Base-by-base conservation (phyloP, 2,113 vertebrate genomes). In the Sapayoa aenigma region DNA sequence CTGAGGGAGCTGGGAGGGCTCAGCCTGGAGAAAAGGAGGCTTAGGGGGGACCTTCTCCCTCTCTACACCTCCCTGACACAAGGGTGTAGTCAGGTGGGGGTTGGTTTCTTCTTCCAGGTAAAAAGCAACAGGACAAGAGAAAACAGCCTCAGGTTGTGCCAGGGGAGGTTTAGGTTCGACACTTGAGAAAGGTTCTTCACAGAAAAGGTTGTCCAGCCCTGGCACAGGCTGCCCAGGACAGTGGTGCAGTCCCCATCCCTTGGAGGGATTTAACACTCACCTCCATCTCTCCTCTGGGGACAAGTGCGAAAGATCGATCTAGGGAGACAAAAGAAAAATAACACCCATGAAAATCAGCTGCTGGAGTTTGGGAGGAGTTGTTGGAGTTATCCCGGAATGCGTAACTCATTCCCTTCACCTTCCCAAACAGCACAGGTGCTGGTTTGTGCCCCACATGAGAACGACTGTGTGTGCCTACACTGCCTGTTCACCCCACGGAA, bases 221-320 rank as follows among this genome's bases (percentile, higher is more conserved):
- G 46, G 10, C n/a, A 69, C 16, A 62, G 56, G 20, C 41, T 69
- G 30, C 17, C 39, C 24, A 47, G 17, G 41, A 41, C 30, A 55
- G 24, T 30, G 8, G 24, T 47, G n/a, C n/a, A 42, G 25, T 41
- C 14, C 21, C 11, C 30, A 55, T 42, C 2, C 46, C 79, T 20
- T 20, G 25, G 2, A 55, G 30, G 9, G 30, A 55, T 49, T 90
- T 27, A 83, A 83, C 11, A 98, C 99, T 98, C 92, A 99, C 99
- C 99, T 99, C 99, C 99, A 99, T 95, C 98, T 98, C 89, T 99
- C 99, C 71, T 99, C 99, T 14, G 99, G 99, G 71, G 99, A 99
- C 63, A 99, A 98, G 87, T 99, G 98, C 9, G 99, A 99, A 82
- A 99, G 94, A 81, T 99, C 99, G 11, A 99, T 97, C 99, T 99